Evolutionary conservation across 2,113 vertebrate genomes (phyloP), one percentile per base, ranked within the genome.

Genomic region (Apaloderma vittatum): DNA sequence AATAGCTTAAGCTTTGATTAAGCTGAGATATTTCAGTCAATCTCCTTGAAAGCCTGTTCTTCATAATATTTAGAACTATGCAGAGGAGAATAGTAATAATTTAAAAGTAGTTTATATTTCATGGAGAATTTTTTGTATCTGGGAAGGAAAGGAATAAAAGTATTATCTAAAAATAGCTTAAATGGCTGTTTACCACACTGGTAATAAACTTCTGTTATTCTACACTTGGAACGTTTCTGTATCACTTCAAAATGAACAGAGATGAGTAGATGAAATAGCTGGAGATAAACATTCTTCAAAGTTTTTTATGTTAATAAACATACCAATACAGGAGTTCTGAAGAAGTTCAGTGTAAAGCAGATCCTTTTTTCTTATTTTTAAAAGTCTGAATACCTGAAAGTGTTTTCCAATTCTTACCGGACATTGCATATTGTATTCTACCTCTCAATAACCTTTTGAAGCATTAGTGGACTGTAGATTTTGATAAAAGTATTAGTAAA

Each of bases 51-150:
- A 82, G 11, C 12, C 49, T 82, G 14, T 57, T 83, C 43, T 65
- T 90, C 34, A 24, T 61, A 55, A 71, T 58, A 36, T 94, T 89
- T 62, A 70, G 27, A 93, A 37, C 14, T 65, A 58, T 17, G 30
- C 19, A 65, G 45, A 90, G 22, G 15, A 92, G n/a, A 94, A 62
- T 6, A 84, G 46, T 26, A 66, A 86, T 80, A 89, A 94, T 86
- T 91, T 73, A 87, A 71, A 91, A 80, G 45, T 71, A 75, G 34
- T 55, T 89, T 46, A 71, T 87, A 7, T 77, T 94, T 93, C 87
- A 63, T 81, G 36, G 22, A 84, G n/a, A 54, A 11, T 40, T 70
- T 90, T 87, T 91, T 11, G 2, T 63, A 40, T 62, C 23, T 87
- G 34, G n/a, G 63, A 79, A 88, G 30, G 15, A 90, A 71, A 65